These are phyloP conservation scores for Batillaria attramentaria DNA, from an alignment of 1,140 invertebrate species.

Conservation along the genomic window DNA sequence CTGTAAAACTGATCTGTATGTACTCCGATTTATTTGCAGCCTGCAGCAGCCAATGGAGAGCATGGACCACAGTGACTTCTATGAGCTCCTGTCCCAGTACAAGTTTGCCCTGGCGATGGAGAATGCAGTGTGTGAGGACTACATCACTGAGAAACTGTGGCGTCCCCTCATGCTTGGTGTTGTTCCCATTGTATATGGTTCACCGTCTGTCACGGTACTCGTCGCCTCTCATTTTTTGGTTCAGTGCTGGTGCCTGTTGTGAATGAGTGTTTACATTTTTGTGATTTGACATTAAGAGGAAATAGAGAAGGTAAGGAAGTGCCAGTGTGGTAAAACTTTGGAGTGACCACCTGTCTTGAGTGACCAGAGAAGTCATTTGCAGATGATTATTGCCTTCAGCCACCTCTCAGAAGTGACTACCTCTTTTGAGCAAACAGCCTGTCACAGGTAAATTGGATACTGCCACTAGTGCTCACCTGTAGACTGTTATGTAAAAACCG, in stretches of 20 bases:
- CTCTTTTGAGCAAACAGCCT: too few relatives aligned
- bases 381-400: neutral
- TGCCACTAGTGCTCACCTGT: too few relatives aligned
- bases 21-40: constrained; percentile 62
- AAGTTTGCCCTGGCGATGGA: constrained; percentile 90
- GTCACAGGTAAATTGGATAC: too few relatives aligned
- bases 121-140: constrained; percentile 90
- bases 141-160: constrained; percentile 93
- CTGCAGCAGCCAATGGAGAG: constrained; percentile 65
- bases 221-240: neutral
- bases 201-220: constrained; percentile 77
- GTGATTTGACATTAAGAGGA: neutral
- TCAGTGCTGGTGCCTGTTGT: neutral
- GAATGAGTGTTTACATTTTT: neutral
- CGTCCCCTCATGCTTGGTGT: constrained; percentile 83
- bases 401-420: too few relatives aligned
- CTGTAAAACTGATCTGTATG: neutral
- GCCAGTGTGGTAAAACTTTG: neutral
- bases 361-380: neutral
- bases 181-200: constrained; percentile 87
- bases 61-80: constrained; percentile 77
- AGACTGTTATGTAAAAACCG: too few relatives aligned
- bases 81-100: constrained; percentile 80
- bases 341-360: neutral
- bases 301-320: constrained; percentile 35